These are phyloP conservation scores for Brachionus sp. DNA, from an alignment of 1,140 invertebrate genomes.

Conservation along the genomic window DNA sequence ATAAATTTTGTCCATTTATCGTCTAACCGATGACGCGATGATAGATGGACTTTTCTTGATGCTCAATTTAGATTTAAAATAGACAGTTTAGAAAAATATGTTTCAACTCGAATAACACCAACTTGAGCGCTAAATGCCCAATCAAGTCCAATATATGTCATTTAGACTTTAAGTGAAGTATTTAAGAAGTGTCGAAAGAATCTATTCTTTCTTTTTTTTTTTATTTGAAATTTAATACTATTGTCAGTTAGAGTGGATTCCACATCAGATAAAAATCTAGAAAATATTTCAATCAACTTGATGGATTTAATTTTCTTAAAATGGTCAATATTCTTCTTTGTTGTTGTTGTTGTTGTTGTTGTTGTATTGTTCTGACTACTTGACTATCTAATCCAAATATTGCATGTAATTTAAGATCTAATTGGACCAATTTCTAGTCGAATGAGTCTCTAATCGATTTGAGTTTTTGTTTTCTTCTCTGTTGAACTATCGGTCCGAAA, in stretches of 20 bases:
- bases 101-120: neutral
- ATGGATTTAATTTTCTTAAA: neutral
- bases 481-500: neutral
- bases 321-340: too few species aligned
- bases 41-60: neutral
- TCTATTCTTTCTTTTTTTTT: neutral
- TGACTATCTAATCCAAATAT: neutral
- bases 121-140: neutral
- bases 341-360: too few species aligned
- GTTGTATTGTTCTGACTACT: neutral
- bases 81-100: neutral
- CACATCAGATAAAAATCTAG: neutral
- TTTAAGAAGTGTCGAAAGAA: neutral
- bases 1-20: neutral
- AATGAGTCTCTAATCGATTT: neutral
- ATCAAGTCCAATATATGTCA: neutral
- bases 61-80: constrained; percentile 5
- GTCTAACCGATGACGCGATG: neutral
- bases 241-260: neutral
- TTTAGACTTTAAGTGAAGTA: neutral
- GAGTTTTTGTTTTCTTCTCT: neutral
- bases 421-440: neutral
- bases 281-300: neutral
- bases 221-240: neutral
- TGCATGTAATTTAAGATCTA: neutral